phyloP scores from a whole-genome alignment of 2,797 vertebrate genomes.

The Melanotaenia maccullochi region DNA sequence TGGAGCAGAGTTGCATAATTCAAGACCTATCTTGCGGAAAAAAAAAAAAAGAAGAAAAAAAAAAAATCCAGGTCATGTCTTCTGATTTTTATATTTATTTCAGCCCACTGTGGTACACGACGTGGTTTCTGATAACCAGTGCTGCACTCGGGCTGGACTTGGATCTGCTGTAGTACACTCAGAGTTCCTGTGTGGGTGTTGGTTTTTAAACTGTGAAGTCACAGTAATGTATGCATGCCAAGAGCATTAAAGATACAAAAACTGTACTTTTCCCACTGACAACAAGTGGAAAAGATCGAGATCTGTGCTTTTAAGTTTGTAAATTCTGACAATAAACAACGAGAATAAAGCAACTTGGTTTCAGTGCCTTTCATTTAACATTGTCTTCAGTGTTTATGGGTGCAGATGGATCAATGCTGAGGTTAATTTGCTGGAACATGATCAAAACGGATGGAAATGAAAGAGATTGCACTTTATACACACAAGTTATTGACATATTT shows the following conservation, averaged over 20 bases:
- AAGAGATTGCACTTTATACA: not conserved
- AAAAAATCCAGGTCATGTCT: not conserved
- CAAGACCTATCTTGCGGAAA: not conserved
- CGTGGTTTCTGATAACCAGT: slow-evolving; percentile 2
- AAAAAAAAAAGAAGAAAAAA: not conserved
- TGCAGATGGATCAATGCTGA: not conserved
- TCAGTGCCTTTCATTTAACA: not conserved
- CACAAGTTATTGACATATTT: not conserved
- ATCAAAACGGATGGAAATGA: not conserved
- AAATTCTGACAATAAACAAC: slow-evolving; percentile 59
- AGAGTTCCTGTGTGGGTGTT: slow-evolving; percentile 50
- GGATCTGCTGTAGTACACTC: slow-evolving; percentile 24
- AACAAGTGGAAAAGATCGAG: slow-evolving; percentile 16
- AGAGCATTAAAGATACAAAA: slow-evolving; percentile 36
- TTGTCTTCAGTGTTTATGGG: not conserved
- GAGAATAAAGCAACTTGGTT: slow-evolving; percentile 19
- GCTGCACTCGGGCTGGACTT: slow-evolving; percentile 9
- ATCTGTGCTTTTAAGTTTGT: slow-evolving; percentile 52
- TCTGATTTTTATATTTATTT: slow-evolving; percentile 12
- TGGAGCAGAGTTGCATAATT: not conserved
- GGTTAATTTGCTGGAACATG: not conserved
- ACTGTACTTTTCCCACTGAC: slow-evolving; percentile 32
- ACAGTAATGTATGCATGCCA: slow-evolving; percentile 45
- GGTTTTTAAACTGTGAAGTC: slow-evolving; percentile 47
- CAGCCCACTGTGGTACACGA: slow-evolving; percentile 7